These are phyloP conservation scores for Bembecia ichneumoniformis DNA, from an alignment of 2,888 invertebrate genomes.

Conservation along the genomic window DNA sequence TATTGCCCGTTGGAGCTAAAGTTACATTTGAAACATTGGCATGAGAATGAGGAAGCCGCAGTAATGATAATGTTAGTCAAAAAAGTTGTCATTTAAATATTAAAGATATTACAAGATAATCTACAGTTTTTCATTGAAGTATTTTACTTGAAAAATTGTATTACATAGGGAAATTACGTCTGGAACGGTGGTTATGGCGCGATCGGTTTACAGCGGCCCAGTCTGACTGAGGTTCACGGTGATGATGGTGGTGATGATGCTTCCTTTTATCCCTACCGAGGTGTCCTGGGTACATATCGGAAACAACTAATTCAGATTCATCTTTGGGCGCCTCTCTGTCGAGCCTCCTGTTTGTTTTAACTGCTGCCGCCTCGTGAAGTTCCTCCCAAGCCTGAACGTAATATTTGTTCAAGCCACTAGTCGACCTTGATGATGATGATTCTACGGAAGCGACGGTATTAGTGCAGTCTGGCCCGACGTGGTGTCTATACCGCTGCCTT, in stretches of 20 bases:
- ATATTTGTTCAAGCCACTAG: slow-evolving; percentile 87
- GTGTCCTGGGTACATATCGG: slow-evolving; percentile 72
- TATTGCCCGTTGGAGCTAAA: no score
- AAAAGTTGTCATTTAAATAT: no score
- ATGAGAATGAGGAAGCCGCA: no score
- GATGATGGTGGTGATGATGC: slow-evolving; percentile 84
- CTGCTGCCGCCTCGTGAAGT: slow-evolving; percentile 83
- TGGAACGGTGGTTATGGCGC: slow-evolving; percentile 68
- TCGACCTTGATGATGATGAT: slow-evolving; percentile 88
- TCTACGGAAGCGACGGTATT: slow-evolving; percentile 91
- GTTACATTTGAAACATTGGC: no score
- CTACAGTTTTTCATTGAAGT: no score
- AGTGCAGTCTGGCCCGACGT: slow-evolving; percentile 88
- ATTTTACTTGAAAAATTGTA: no score
- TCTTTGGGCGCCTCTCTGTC: slow-evolving; percentile 76
- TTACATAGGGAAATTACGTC: slow-evolving; percentile 12
- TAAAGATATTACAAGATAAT: no score
- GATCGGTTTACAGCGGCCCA: slow-evolving; percentile 71
- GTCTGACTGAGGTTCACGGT: slow-evolving; percentile 72
- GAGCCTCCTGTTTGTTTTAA: slow-evolving; percentile 75
- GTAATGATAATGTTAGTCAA: no score
- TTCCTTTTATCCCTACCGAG: slow-evolving; percentile 74
- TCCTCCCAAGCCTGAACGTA: slow-evolving; percentile 96
- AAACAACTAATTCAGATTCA: slow-evolving; percentile 83
- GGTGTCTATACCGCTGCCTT: slow-evolving; percentile 90